A percentile compares a stretch with the other conserved stretches of the same genome.
These are phyloP conservation scores for Paramuricea clavata DNA, from an alignment of 92 coral and sea anemone species.

Conservation along the genomic window DNA sequence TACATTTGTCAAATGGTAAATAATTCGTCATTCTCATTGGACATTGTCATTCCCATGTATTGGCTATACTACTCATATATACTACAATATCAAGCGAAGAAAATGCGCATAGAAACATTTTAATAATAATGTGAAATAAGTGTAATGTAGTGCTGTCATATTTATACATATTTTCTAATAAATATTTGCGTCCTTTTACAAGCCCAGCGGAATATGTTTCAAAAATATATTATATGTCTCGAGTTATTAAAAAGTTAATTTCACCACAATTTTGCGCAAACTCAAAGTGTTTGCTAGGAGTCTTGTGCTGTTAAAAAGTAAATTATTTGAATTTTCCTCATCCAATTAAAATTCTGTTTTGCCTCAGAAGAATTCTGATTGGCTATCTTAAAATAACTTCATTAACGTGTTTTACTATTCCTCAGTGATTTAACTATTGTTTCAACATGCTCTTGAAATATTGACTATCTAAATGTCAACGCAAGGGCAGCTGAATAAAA, in stretches of 20 bases:
- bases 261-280: slow-evolving; percentile 37
- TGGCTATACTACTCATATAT: not conserved
- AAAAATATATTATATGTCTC: not conserved
- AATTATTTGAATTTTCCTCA: slow-evolving; percentile 15
- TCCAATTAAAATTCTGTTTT: slow-evolving; percentile 12
- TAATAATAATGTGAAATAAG: not conserved
- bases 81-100: not conserved
- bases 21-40: too few relatives aligned
- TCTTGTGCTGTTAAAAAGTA: not conserved
- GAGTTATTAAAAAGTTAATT: slow-evolving; percentile 18
- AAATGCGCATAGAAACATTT: not conserved
- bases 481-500: slow-evolving; percentile 54
- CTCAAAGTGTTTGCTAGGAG: slow-evolving; percentile 12
- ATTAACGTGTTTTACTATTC: slow-evolving; percentile 30
- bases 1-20: not conserved
- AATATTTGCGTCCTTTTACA: not conserved
- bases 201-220: not conserved
- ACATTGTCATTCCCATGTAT: too few relatives aligned
- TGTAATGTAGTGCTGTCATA: not conserved
- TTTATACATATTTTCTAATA: not conserved
- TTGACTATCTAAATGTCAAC: slow-evolving; percentile 49
- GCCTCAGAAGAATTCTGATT: slow-evolving; percentile 16
- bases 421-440: slow-evolving; percentile 51
- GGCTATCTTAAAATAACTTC: slow-evolving; percentile 45
- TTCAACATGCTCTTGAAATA: slow-evolving; percentile 54